Conservation (phyloP, 2,888 invertebrate genomes). For the Uloborus plumipes region DNA sequence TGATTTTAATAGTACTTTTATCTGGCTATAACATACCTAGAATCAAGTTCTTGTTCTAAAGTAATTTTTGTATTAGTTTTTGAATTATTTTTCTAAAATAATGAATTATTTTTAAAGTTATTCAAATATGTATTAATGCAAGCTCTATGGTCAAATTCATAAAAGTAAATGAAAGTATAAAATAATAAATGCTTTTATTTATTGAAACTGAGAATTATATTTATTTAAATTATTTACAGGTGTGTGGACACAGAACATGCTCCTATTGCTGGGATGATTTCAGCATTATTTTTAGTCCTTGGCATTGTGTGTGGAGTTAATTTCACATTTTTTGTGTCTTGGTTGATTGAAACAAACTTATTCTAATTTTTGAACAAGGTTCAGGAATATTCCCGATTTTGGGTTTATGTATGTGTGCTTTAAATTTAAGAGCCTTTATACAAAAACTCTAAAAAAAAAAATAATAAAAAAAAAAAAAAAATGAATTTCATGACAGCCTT, state of each 20-base stretch:
- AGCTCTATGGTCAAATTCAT: too few species aligned
- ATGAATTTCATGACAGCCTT: constrained; percentile 7
- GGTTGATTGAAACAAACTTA: constrained; percentile 73
- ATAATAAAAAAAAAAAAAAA: constrained; percentile 19
- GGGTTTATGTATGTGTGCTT: constrained; percentile 13
- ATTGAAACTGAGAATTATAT: neutral
- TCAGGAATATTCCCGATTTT: neutral
- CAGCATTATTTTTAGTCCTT: constrained; percentile 89
- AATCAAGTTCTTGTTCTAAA: too few species aligned
- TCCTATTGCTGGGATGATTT: constrained; percentile 94
- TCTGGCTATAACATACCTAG: too few species aligned
- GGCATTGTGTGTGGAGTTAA: constrained; percentile 89
- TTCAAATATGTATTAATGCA: too few species aligned
- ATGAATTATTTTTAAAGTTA: too few species aligned
- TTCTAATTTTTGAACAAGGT: constrained; percentile 40
- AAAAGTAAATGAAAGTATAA: too few species aligned
- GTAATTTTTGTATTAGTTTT: too few species aligned
- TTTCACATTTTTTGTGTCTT: constrained; percentile 81
- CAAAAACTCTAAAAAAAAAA: constrained; percentile 22
- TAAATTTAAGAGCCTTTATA: constrained; percentile 28
- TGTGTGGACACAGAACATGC: constrained; percentile 86
- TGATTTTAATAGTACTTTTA: too few species aligned
- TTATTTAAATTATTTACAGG: constrained; percentile 74
- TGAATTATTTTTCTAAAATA: too few species aligned
- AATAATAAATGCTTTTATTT: too few species aligned